Percentiles rank a stretch among this genome's conserved stretches.
These are phyloP conservation scores for Ceratosolen fusciceps DNA, from an alignment of 1,140 invertebrate species.

Conservation along the genomic window DNA sequence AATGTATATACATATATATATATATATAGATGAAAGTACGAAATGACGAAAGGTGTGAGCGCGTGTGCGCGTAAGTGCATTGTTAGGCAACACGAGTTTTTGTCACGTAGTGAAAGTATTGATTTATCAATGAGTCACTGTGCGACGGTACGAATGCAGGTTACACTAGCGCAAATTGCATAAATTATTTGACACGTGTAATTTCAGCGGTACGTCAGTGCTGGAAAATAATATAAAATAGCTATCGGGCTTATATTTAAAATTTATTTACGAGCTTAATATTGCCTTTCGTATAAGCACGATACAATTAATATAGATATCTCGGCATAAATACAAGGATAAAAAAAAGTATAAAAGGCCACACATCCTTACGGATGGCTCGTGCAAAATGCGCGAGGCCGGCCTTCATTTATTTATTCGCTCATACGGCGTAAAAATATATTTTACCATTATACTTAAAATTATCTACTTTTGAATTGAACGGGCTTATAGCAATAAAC, in stretches of 20 bases:
- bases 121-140: constrained; percentile 17
- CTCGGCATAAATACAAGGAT: background rate
- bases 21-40: no score
- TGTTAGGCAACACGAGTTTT: constrained; percentile 27
- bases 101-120: constrained; percentile 19
- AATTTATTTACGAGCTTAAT: background rate
- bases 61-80: no score
- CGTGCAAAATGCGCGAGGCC: no score
- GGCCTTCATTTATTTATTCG: background rate
- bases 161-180: background rate
- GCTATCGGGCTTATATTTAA: background rate
- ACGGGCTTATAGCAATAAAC: background rate
- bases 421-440: background rate
- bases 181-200: background rate
- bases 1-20: no score
- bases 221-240: background rate
- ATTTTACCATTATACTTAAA: background rate
- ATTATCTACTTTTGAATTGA: background rate
- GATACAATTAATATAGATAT: background rate
- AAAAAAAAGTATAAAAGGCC: background rate
- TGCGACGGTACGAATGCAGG: background rate
- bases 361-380: background rate
- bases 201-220: background rate
- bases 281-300: background rate
- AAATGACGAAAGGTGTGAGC: no score